These are phyloP conservation scores for Drosophila cognata DNA, from an alignment of 2,888 invertebrate genomes.

Conservation along the genomic window DNA sequence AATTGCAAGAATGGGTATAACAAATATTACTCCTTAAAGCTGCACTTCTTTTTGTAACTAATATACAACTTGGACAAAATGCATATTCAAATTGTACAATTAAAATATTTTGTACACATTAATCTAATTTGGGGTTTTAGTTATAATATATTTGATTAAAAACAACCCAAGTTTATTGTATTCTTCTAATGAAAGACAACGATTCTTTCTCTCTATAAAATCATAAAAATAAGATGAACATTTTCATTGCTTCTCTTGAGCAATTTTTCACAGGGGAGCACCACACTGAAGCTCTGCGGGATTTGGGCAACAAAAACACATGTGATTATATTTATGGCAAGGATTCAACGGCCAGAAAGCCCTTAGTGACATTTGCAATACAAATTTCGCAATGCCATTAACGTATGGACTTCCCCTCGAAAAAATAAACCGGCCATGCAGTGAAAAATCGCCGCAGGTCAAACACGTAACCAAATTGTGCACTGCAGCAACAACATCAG, in stretches of 20 bases:
- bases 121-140: no score
- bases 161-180: not conserved
- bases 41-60: no score
- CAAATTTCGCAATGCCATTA: conserved; percentile 77
- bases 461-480: conserved; percentile 81
- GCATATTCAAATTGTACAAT: no score
- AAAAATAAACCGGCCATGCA: conserved; percentile 64
- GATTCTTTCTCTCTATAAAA: not conserved
- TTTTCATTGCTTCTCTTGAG: conserved; percentile 12
- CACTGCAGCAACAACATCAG: conserved; percentile 48
- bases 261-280: not conserved
- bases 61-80: no score
- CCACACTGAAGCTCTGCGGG: conserved; percentile 27
- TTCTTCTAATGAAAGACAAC: not conserved
- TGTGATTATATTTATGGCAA: conserved; percentile 65
- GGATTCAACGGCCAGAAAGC: conserved; percentile 37
- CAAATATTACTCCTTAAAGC: not conserved
- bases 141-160: not conserved
- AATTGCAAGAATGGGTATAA: not conserved
- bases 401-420: conserved; percentile 53
- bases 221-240: conserved; percentile 13
- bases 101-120: no score
- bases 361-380: conserved; percentile 75
- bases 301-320: conserved; percentile 47
- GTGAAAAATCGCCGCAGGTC: conserved; percentile 79